Conservation (phyloP, 1,140 invertebrate species). For the Anthonomus grandis region DNA sequence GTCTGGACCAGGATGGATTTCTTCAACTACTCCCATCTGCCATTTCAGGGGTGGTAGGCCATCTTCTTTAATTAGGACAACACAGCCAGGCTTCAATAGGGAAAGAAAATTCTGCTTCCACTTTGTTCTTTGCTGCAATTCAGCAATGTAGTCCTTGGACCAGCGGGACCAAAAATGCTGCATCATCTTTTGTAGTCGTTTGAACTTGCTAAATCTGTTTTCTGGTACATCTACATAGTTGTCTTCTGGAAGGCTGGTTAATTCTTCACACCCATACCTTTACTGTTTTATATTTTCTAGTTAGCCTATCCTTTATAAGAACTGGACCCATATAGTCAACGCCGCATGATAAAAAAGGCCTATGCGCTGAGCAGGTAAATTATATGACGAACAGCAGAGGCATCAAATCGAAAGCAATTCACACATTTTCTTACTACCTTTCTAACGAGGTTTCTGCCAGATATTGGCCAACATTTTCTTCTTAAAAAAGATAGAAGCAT, state of each 20-base stretch:
- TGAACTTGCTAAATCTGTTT: conserved; percentile 33
- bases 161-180: conserved; percentile 39
- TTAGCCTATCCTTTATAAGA: not conserved
- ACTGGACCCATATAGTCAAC: not conserved
- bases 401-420: conserved; percentile 16
- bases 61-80: conserved; percentile 38
- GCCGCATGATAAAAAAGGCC: not conserved
- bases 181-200: conserved; percentile 28
- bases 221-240: not conserved
- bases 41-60: conserved; percentile 34
- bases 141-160: conserved; percentile 32
- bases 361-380: not conserved
- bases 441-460: conserved; percentile 19
- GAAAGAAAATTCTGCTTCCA: conserved; percentile 23
- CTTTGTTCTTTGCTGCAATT: conserved; percentile 32
- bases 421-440: conserved; percentile 29
- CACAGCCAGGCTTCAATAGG: not conserved
- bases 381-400: not conserved
- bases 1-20: conserved; percentile 32
- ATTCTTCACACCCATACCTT: not conserved
- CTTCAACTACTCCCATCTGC: conserved; percentile 46
- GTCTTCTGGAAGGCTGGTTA: not conserved
- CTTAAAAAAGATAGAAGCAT: conserved; percentile 26
- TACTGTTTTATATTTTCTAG: not conserved
- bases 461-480: conserved; percentile 34